Base-by-base conservation (phyloP, 2,888 invertebrate genomes). In the Thumatha senex region DNA sequence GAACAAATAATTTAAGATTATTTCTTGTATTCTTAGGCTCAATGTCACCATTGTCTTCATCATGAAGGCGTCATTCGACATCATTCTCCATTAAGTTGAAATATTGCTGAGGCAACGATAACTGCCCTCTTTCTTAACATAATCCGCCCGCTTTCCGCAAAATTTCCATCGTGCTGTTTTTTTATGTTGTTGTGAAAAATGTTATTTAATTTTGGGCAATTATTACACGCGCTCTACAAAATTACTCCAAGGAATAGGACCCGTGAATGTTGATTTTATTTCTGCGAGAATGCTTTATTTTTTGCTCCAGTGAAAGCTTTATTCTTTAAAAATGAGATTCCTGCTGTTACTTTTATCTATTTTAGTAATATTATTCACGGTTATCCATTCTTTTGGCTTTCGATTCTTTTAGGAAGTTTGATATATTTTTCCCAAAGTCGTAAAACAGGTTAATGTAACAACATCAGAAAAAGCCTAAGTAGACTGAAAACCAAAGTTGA, bases 141-240 rank as follows among this genome's bases (percentile, higher is more conserved):
- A 82, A 82, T 82, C 78, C 77, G 73, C 76, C 64, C 75, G 81
- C 79, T 76, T 74, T 74, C 79, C 75, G 67, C 76, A 76, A 78
- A 80, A 81, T 85, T 84, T 82, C 75, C 81, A 79, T 82, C 79
- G 70, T 78, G 74, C 79, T 81, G 81, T 83, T 86, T 84, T 85
- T 24, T 84, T 81, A 82, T 84, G 84, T 86, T 44, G 84, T 88
- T 85, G 84, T 86, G 85, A 88, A 86, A 84, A 86, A 84, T 89
- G 79, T 87, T 87, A 89, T 90, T 89, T 89, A 89, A 90, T 90
- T 89, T 86, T 72, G 65, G 78, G 84, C 89, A 90, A 89, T 90
- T 87, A 90, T 90, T 89, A 88, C 87, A 86, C 82, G 84, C 86
- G 86, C 85, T 89, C 84, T 84, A 81, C 86, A 79, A 80, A 89